These are phyloP conservation scores for Eubucco bourcierii DNA, from an alignment of 2,113 vertebrate genomes.

Conservation along the genomic window DNA sequence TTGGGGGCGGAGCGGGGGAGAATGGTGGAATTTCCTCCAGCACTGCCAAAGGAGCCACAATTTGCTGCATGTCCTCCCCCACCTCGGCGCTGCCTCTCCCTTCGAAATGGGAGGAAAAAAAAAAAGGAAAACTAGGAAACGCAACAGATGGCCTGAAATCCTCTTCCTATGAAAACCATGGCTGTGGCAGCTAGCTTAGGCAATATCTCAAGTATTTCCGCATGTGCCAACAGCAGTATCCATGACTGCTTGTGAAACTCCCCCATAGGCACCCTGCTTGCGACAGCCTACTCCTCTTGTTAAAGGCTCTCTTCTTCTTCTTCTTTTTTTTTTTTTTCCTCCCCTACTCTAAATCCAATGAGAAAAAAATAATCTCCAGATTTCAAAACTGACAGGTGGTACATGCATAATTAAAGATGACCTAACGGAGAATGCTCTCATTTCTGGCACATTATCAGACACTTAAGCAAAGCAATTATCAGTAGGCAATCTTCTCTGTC, in stretches of 20 bases:
- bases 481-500: constrained; percentile 78
- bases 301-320: constrained; percentile 61
- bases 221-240: constrained; percentile 40
- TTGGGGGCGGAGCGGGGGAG: background rate
- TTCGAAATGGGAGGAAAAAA: constrained; percentile 9
- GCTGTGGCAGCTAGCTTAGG: constrained; percentile 49
- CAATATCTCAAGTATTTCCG: constrained; percentile 60
- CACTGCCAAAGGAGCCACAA: background rate
- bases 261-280: constrained; percentile 63
- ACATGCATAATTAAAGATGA: constrained; percentile 82
- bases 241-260: constrained; percentile 56
- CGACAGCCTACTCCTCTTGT: constrained; percentile 55
- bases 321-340: background rate
- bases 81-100: background rate
- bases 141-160: constrained; percentile 74
- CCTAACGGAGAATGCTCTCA: constrained; percentile 79
- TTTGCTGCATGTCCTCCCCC: background rate
- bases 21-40: background rate
- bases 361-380: constrained; percentile 71
- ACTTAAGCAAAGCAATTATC: constrained; percentile 82
- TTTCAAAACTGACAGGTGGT: constrained; percentile 79
- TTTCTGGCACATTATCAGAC: constrained; percentile 81
- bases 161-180: constrained; percentile 57
- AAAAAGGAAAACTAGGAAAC: constrained; percentile 67
- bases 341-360: constrained; percentile 39